phyloP scores from a whole-genome alignment of 2,113 vertebrate species.

The Centropus bengalensis region DNA sequence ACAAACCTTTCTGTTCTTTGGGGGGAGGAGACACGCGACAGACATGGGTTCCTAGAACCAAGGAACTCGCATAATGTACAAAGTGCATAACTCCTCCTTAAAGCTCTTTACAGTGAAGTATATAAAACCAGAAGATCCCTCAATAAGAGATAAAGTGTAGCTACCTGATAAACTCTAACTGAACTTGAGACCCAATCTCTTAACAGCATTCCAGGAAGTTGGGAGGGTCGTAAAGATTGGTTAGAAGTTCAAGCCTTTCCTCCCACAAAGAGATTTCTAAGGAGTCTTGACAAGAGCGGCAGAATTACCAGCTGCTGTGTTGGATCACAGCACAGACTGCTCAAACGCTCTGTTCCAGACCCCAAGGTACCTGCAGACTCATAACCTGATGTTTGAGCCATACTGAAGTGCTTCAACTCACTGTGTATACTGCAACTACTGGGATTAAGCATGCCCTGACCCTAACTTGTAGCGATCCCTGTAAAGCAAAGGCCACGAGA shows the following conservation, averaged over 20 bases:
- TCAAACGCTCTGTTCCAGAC: not conserved
- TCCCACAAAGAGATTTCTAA: fast-evolving
- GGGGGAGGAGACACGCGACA: not conserved
- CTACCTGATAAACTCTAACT: not conserved
- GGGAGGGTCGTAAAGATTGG: not conserved
- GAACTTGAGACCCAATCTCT: not conserved
- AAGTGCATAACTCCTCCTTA: not conserved
- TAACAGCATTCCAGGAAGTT: not conserved
- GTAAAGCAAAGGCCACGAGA: not conserved
- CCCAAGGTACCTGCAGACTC: not conserved
- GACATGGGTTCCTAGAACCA: not conserved
- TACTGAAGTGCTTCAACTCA: not conserved
- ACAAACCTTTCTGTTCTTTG: not conserved
- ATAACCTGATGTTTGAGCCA: not conserved
- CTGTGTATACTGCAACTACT: not conserved
- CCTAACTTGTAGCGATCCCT: not conserved
- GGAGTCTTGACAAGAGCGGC: not conserved
- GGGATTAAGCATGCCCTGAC: not conserved
- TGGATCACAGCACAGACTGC: not conserved
- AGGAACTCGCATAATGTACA: not conserved
- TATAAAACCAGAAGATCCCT: not conserved
- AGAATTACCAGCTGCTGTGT: not conserved
- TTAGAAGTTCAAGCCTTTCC: not conserved
- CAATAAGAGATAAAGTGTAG: not conserved
- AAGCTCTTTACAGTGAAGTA: not conserved